Conservation (phyloP, 53 echinoderm and acorn worm genomes). For the Temnopleurus reevesii region DNA sequence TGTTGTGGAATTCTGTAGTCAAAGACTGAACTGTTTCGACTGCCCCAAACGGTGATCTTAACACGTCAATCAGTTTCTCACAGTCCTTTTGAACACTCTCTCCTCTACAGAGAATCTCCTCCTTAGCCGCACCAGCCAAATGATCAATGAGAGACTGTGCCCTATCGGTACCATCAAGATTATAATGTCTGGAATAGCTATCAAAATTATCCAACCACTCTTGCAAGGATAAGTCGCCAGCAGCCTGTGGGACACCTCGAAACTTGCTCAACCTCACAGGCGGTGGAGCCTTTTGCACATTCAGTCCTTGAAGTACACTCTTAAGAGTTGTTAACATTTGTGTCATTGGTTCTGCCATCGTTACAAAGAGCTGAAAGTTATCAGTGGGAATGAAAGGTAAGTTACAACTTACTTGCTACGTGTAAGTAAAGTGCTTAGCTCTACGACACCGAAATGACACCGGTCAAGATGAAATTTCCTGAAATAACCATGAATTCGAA, state of each 20-base stretch:
- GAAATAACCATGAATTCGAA: too few relatives aligned
- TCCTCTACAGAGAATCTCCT: background rate
- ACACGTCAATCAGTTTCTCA: background rate
- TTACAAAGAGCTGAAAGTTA: too few relatives aligned
- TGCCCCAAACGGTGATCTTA: background rate
- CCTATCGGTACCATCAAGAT: background rate
- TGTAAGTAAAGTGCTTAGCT: too few relatives aligned
- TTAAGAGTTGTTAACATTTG: background rate
- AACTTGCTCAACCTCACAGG: background rate
- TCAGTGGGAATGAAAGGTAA: too few relatives aligned
- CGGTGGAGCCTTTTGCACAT: background rate
- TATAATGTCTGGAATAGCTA: background rate
- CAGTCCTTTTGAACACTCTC: background rate
- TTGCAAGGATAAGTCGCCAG: background rate
- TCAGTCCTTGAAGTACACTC: background rate
- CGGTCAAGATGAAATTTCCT: too few relatives aligned
- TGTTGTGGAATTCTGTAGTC: background rate
- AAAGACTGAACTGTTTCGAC: background rate
- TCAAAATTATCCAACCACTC: background rate
- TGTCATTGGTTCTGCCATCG: background rate
- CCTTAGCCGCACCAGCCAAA: background rate
- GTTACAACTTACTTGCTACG: too few relatives aligned
- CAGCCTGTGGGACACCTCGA: background rate
- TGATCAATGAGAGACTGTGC: background rate
- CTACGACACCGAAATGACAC: too few relatives aligned